Evolutionary conservation across 1,140 invertebrate species (phyloP).

Genomic region (Octopus sinensis): DNA sequence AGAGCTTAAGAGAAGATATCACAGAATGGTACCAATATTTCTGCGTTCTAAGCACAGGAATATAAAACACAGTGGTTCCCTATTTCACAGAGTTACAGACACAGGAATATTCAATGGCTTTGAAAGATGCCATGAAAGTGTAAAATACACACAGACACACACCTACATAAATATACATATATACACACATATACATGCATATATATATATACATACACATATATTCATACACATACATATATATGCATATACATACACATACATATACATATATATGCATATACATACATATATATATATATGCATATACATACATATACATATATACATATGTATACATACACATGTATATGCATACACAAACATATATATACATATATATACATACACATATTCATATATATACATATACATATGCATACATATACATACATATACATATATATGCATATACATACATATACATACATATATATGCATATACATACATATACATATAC

Average conservation of each 20-base stretch:
- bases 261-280: neutral
- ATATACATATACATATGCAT: slow-evolving; percentile 1
- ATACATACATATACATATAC: neutral
- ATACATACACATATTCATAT: slow-evolving; percentile 10
- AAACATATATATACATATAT: slow-evolving; percentile 3
- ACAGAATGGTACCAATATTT: too few relatives aligned
- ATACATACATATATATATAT: neutral
- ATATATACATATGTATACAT: slow-evolving; percentile 11
- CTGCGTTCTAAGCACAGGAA: too few relatives aligned
- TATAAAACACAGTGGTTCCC: too few relatives aligned
- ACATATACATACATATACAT: neutral
- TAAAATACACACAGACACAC: too few relatives aligned
- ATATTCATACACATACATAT: neutral
- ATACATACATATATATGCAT: neutral
- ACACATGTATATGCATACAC: slow-evolving; percentile 1
- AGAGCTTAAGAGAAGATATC: too few relatives aligned
- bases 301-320: neutral
- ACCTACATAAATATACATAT: neutral
- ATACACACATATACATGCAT: neutral
- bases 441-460: neutral
- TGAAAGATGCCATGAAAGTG: too few relatives aligned
- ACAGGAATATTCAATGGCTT: too few relatives aligned
- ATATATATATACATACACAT: neutral
- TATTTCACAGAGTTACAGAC: too few relatives aligned
- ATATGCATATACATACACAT: neutral